Percentiles rank a stretch among this genome's conserved stretches.
These are phyloP conservation scores for Atta cephalotes DNA, from an alignment of 1,140 invertebrate species.

Conservation along the genomic window DNA sequence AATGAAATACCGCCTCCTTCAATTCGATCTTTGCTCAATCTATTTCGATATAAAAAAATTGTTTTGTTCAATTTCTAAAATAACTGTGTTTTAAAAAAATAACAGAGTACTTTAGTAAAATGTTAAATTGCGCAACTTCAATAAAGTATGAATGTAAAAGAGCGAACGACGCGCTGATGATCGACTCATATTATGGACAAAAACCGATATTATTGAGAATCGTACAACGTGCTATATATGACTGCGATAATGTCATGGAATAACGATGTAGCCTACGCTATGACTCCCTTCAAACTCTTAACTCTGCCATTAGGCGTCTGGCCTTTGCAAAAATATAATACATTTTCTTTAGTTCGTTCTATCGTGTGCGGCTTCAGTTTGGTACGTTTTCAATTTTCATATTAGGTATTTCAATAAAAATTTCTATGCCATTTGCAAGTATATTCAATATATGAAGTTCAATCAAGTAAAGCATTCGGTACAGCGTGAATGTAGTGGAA, in stretches of 20 bases:
- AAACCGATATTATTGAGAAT: neutral
- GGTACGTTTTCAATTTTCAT: conserved; percentile 13
- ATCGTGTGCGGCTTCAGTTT: neutral
- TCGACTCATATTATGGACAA: neutral
- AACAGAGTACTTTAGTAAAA: too few species aligned
- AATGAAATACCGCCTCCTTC: too few species aligned
- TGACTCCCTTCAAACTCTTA: conserved; percentile 28
- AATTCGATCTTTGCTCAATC: too few species aligned
- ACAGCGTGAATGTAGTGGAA: neutral
- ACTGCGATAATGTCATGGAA: conserved; percentile 8
- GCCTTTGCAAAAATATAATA: conserved; percentile 49
- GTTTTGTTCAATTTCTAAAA: too few species aligned
- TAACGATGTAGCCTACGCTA: conserved; percentile 39
- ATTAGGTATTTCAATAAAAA: neutral
- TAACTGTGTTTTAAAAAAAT: too few species aligned
- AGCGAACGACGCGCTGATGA: too few species aligned
- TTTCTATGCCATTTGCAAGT: neutral
- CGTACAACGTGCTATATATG: neutral
- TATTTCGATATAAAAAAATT: too few species aligned
- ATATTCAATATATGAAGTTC: neutral
- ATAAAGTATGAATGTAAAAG: too few species aligned
- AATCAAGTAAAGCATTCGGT: neutral
- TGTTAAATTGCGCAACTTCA: too few species aligned
- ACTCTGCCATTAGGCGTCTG: conserved; percentile 59
- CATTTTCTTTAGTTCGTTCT: neutral